phyloP scores from a whole-genome alignment of 2,888 invertebrate species.

The Epinotia nisella region DNA sequence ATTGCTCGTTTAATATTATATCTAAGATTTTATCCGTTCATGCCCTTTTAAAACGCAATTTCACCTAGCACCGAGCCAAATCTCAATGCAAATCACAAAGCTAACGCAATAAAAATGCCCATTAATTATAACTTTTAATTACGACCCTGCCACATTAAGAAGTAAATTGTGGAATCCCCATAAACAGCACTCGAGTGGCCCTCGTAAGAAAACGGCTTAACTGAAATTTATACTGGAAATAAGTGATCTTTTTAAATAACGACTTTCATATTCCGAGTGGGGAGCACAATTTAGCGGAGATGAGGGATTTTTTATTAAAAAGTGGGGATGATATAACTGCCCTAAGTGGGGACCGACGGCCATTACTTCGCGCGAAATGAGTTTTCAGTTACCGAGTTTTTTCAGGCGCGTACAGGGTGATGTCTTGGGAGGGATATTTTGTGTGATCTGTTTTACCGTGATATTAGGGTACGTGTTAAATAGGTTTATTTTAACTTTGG shows the following conservation, averaged over 20 bases:
- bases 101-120: conserved; percentile 30
- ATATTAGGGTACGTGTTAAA: background rate
- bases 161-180: conserved; percentile 64
- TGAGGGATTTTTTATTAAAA: conserved; percentile 82
- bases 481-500: background rate
- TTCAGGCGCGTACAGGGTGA: conserved; percentile 57
- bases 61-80: conserved; percentile 2
- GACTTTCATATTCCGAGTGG: conserved; percentile 82
- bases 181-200: conserved; percentile 66
- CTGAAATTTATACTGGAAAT: conserved; percentile 82
- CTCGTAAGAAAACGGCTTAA: conserved; percentile 68
- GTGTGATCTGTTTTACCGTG: background rate
- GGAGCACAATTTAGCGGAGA: conserved; percentile 82
- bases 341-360: conserved; percentile 64
- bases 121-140: conserved; percentile 49
- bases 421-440: conserved; percentile 37
- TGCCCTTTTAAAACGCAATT: background rate
- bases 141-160: conserved; percentile 45
- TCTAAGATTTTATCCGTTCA: background rate
- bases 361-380: conserved; percentile 79
- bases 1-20: too few relatives aligned
- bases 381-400: conserved; percentile 77
- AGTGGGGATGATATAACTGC: conserved; percentile 65
- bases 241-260: conserved; percentile 83
- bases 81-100: conserved; percentile 28